Evolutionary conservation across 35 echinoderm and acorn worm species (phyloP), one percentile per base, ranked within the genome.

Genomic region (Holothuria glaberrima): DNA sequence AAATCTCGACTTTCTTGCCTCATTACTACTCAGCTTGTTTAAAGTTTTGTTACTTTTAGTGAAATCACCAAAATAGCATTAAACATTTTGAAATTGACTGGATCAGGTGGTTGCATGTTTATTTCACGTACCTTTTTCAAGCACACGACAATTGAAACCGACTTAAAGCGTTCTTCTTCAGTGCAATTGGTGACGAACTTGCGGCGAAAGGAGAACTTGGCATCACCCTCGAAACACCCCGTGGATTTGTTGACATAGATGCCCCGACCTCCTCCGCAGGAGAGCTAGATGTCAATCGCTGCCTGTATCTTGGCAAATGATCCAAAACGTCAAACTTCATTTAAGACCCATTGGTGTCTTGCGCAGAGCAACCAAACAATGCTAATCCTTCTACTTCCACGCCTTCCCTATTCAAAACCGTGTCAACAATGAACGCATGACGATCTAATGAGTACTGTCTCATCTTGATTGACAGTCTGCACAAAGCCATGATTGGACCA

Each of bases 391-490:
- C 48, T 48, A 36, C 13, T 84, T 84, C 80, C 80, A 84, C 80
- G 80, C 80, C 80, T 84, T 84, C 79, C 24, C 57, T 61, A 84
- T 84, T 61, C 54, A 84, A 84, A 84, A 63, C 30, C 80, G 54
- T 84, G 80, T 84, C 80, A 84, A 84, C 80, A 61, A 84, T 84
- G n/a, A 48, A 32, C 25, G 35, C 66, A 54, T 12, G 5, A 54
- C 50, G 50, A 29, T 24, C 59, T 84, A 84, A 84, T 84, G 80
- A 84, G 80, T 30, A 57, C 24, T 19, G 13, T 38, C 9, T 26
- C 10, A 0, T 12, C 57, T 59, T 84, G 80, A 84, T 84, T 84
- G 80, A 84, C 80, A 61, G 29, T 20, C 10, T 3, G 27, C 14
- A 31, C 25, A 30, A 6, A n/a, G 25, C 41, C 58, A 18, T 62